phyloP scores from a whole-genome alignment of 2,113 vertebrate genomes.

The Rhinichthys klamathensis region DNA sequence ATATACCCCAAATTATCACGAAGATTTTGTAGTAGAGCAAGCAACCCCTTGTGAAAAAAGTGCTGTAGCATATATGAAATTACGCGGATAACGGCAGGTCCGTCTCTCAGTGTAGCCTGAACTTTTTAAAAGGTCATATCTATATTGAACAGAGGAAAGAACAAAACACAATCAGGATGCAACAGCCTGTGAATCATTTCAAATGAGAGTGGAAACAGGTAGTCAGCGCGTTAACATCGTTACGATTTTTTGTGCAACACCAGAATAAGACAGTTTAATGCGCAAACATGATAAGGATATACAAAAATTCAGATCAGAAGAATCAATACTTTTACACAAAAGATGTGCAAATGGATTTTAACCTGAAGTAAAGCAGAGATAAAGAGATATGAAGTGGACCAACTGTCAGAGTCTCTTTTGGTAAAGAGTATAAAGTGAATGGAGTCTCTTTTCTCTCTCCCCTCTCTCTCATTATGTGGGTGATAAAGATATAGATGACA shows the following conservation, averaged over 20 bases:
- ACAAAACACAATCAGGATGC: constrained; percentile 41
- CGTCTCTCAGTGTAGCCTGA: constrained; percentile 37
- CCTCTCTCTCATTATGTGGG: neutral
- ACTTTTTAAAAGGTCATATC: constrained; percentile 55
- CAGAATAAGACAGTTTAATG: neutral
- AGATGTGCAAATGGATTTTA: neutral
- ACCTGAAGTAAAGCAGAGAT: neutral
- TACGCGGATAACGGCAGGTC: neutral
- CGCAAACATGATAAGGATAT: neutral
- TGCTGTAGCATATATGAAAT: neutral
- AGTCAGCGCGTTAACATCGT: neutral
- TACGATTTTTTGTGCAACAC: neutral
- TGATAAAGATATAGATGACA: constrained; percentile 1
- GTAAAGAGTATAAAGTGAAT: neutral
- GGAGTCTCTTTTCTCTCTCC: neutral
- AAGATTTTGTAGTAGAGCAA: neutral
- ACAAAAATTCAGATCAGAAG: neutral
- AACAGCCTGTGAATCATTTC: neutral
- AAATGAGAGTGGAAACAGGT: neutral
- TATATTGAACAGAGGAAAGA: constrained; percentile 51
- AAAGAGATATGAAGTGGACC: neutral
- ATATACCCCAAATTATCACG: neutral
- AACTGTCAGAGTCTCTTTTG: neutral
- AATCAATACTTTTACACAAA: neutral
- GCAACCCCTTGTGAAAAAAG: neutral